Conservation (phyloP, 2,888 invertebrate genomes). For the Nemurella pictetii region DNA sequence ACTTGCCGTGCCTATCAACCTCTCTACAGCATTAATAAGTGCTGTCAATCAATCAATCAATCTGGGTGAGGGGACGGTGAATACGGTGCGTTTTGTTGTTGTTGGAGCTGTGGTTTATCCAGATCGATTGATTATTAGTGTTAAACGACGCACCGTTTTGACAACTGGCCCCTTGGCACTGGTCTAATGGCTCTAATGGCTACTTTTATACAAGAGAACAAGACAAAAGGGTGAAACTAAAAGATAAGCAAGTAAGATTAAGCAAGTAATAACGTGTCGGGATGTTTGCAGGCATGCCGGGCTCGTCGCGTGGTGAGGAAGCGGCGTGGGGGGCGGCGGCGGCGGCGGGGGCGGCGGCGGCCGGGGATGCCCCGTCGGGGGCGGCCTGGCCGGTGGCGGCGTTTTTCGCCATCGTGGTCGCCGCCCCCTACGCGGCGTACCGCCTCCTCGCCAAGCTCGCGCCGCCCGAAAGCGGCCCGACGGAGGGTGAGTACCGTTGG, state of each 20-base stretch:
- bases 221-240: neutral
- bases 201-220: neutral
- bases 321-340: conserved; percentile 50
- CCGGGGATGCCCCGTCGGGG: conserved; percentile 50
- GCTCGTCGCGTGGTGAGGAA: conserved; percentile 49
- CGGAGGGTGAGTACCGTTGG: neutral
- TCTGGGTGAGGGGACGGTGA: conserved; percentile 16
- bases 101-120: neutral
- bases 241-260: neutral
- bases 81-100: conserved; percentile 18
- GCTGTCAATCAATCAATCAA: neutral
- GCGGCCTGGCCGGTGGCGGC: conserved; percentile 82
- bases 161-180: too few relatives aligned
- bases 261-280: conserved; percentile 6
- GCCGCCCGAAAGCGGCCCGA: neutral
- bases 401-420: conserved; percentile 85
- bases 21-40: neutral
- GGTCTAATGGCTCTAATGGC: too few relatives aligned
- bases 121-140: too few relatives aligned
- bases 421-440: conserved; percentile 90
- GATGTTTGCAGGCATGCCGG: conserved; percentile 47
- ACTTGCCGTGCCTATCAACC: too few relatives aligned
- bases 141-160: too few relatives aligned
- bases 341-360: conserved; percentile 49
- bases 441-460: conserved; percentile 63